A percentile compares a stretch with the other conserved stretches of the same genome.
phyloP scores from a whole-genome alignment of 2,113 vertebrate genomes.

The Sterrhoptilus dennistouni region DNA sequence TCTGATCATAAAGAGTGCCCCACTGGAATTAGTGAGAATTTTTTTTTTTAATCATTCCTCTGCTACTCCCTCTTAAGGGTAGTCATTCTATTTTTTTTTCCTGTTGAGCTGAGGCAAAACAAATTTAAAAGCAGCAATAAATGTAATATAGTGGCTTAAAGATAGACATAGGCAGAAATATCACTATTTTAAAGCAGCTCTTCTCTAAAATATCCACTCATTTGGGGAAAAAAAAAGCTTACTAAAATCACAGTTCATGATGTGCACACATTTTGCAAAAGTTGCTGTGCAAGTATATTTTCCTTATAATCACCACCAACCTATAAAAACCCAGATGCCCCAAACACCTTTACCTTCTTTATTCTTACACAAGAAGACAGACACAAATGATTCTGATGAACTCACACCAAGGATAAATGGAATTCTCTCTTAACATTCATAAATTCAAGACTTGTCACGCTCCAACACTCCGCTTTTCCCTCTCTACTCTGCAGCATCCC shows the following conservation, averaged over 20 bases:
- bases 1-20: background rate
- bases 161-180: background rate
- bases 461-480: background rate
- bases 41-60: background rate
- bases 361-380: background rate
- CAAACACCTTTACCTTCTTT: background rate
- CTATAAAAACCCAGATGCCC: background rate
- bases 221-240: background rate
- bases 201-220: background rate
- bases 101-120: background rate
- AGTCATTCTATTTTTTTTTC: background rate
- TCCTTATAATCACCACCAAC: background rate
- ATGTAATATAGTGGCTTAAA: too few relatives aligned
- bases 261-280: background rate
- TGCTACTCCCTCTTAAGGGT: background rate
- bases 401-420: background rate
- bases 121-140: too few relatives aligned
- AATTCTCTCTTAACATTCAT: background rate
- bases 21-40: background rate
- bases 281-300: background rate
- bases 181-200: background rate
- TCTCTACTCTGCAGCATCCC: background rate
- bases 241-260: background rate
- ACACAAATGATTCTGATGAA: background rate
- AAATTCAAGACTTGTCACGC: background rate